Evolutionary conservation across 2,888 invertebrate genomes (phyloP), one percentile per base, ranked within the genome.

Genomic region (Agrotis exclamationis): DNA sequence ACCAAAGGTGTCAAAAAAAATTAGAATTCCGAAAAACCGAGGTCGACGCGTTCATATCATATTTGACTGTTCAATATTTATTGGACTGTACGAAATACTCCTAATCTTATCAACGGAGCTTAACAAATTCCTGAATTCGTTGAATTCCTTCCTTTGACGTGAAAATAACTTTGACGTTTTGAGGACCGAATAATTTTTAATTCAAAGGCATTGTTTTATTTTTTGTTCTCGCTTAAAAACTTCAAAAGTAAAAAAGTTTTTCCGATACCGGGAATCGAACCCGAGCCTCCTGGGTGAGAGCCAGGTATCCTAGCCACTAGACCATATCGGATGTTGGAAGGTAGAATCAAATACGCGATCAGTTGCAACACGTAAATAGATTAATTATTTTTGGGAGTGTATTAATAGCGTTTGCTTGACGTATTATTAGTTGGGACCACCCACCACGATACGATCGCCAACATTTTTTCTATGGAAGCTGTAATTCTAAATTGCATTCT

Each of bases 201-300:
- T n/a, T n/a, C n/a, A n/a, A n/a, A n/a, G n/a, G n/a, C n/a, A n/a
- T n/a, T n/a, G n/a, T n/a, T n/a, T n/a, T n/a, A n/a, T 54, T 44
- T 24, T 13, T 24, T 13, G 16, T 3, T 45, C 7, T 16, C 11
- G 14, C 7, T 28, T 9, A 39, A 47, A 63, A 47, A 7, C 1
- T 24, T 2, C 58, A 80, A 90, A 93, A 93, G 82, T 18, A 51
- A 91, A 95, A 93, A 93, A 2, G 80, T 13, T 44, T 67, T 96
- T 97, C 96, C 96, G 96, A 95, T 96, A 96, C 96, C 96, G 96
- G 96, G 96, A 96, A 96, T 96, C 96, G 96, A 96, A 96, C 96
- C 96, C 96, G 96, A 96, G 96, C 96, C 96, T 96, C 95, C 96
- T 96, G 96, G 96, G 96, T 96, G 96, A 96, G 93, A 96, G 93